Base-by-base conservation (phyloP, 2,113 vertebrate genomes). In the Seriola dumerili region DNA sequence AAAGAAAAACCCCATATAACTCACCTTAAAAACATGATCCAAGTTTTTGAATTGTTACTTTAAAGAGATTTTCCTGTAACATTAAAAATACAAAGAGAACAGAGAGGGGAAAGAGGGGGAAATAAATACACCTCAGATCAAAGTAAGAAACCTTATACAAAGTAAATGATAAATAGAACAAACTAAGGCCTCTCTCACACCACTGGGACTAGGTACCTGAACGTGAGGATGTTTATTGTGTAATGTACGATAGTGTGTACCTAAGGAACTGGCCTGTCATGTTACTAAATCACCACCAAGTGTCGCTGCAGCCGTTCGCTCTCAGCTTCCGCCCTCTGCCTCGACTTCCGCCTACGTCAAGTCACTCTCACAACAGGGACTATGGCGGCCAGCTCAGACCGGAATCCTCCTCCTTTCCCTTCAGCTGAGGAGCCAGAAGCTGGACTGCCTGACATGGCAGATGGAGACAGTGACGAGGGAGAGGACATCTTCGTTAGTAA, bases 401-500 rank as follows among this genome's bases (percentile, higher is more conserved):
- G 96, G 69, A 92, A 92, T 44, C 97, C 97, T 36, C 97, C 97
- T 76, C 96, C 96, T 71, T 96, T 98, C 76, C 94, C 96, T 1
- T 91, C 90, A 16, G 38, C 92, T 44, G 96, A 96, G 57, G 93
- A 94, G 13, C 93, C 94, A 48, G 93, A 93, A 40, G 91, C 88
- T 1, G 86, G 50, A 58, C 89, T 80, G 17, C 21, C 68, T n/a
- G 92, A 93, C 42, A 89, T 86, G 74, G 94, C 92, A 19, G 92
- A 89, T 2, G 95, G 88, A 62, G 97, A 97, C 93, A 97, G 96
- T 75, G 95, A 95, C 83, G 97, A 99, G 46, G 97, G 97, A 74
- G 97, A 97, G 87, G 97, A 99, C 85, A 97, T 98, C 63, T 99
- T 99, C 81, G 96, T 96, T 4, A 95, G 92, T 63, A 94, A 92